Evolutionary conservation across 2,113 vertebrate species (phyloP).

Genomic region (Chaetodon auriga): DNA sequence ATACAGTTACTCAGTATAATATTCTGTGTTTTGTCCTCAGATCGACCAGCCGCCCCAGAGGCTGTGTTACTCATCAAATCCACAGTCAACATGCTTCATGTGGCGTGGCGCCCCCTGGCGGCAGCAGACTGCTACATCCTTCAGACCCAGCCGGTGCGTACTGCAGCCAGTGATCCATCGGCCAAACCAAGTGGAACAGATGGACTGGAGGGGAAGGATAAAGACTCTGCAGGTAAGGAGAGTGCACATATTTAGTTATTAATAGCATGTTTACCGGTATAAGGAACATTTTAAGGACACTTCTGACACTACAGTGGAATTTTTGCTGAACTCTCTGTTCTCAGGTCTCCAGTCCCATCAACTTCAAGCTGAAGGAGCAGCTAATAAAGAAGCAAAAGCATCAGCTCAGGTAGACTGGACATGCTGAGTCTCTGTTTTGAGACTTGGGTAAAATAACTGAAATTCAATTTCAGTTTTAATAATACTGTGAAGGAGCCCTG

Average conservation of each 20-base stretch:
- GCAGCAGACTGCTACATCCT: constrained; percentile 94
- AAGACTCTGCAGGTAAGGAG: constrained; percentile 37
- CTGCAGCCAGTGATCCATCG: neutral
- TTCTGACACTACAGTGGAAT: neutral
- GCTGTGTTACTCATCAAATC: constrained; percentile 94
- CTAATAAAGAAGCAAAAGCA: constrained; percentile 28
- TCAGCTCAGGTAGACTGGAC: constrained; percentile 51
- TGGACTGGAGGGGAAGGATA: constrained; percentile 17
- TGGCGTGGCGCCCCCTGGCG: constrained; percentile 96
- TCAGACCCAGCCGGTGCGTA: constrained; percentile 87
- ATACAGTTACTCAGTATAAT: neutral
- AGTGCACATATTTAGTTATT: neutral
- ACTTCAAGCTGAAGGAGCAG: constrained; percentile 10
- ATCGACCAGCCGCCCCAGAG: constrained; percentile 89
- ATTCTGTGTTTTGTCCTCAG: constrained; percentile 76
- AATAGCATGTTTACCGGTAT: neutral
- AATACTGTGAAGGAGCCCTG: neutral
- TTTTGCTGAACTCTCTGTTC: neutral
- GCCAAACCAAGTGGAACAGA: constrained; percentile 13
- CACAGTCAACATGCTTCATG: constrained; percentile 93
- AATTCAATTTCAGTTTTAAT: no score
- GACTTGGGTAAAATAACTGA: no score
- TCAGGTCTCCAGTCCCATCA: constrained; percentile 46
- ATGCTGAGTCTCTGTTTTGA: neutral
- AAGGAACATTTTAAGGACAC: neutral